phyloP scores from a whole-genome alignment of 2,113 vertebrate genomes.

The Corythaixoides concolor region DNA sequence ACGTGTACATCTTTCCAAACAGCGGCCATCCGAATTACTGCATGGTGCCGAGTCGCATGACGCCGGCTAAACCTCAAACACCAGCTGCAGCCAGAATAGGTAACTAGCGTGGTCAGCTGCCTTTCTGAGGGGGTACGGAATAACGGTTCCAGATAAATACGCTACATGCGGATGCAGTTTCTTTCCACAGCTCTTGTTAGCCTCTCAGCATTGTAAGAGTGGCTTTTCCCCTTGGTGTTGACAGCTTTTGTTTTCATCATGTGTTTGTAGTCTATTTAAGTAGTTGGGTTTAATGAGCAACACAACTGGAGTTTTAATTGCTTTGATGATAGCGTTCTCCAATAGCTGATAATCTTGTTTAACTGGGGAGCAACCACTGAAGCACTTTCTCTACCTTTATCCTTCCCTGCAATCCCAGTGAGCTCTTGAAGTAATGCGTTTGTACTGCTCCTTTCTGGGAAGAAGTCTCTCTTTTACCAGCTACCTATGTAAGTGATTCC shows the following conservation, averaged over 20 bases:
- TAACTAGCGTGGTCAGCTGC: rapidly evolving
- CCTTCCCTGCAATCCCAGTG: not conserved
- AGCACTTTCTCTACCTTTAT: no score
- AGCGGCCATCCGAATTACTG: rapidly evolving
- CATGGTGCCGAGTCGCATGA: rapidly evolving
- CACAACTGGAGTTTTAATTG: not conserved
- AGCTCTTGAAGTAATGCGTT: not conserved
- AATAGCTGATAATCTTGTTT: not conserved
- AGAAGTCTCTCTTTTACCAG: not conserved
- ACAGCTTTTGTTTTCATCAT: not conserved
- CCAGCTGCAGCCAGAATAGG: rapidly evolving
- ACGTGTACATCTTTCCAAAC: rapidly evolving
- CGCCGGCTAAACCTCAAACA: rapidly evolving
- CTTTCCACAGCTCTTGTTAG: not conserved
- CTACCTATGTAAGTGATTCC: not conserved
- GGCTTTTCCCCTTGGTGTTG: not conserved
- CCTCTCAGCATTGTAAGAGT: no score
- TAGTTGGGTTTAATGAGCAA: not conserved
- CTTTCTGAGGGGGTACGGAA: no score
- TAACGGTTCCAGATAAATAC: rapidly evolving
- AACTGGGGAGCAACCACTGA: not conserved
- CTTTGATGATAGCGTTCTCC: not conserved
- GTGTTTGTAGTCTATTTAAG: not conserved
- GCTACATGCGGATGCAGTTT: rapidly evolving
- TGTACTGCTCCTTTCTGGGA: not conserved